Conservation (phyloP, 2,888 invertebrate genomes). For the Sylvicola cinctus region DNA sequence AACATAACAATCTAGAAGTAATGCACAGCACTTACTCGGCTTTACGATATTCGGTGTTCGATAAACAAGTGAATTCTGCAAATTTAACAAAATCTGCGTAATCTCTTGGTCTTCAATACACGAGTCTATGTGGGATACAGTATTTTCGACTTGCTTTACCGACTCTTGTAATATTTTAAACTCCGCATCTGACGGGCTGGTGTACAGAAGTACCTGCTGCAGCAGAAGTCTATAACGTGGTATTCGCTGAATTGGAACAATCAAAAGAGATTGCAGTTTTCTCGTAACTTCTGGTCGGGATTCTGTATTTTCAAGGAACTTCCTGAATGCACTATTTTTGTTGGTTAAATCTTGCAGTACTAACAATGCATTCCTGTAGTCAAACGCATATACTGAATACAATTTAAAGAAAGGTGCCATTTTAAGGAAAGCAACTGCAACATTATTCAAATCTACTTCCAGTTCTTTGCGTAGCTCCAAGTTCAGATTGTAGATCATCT, state of each 20-base stretch:
- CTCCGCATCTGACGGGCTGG: constrained; percentile 33
- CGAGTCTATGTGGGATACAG: constrained; percentile 50
- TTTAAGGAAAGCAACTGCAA: constrained; percentile 43
- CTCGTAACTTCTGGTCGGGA: constrained; percentile 44
- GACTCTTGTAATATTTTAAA: constrained; percentile 36
- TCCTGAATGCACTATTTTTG: constrained; percentile 30
- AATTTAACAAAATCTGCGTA: constrained; percentile 40
- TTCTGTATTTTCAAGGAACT: constrained; percentile 40
- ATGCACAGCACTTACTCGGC: constrained; percentile 26
- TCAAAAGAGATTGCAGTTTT: constrained; percentile 49
- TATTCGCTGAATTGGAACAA: constrained; percentile 57
- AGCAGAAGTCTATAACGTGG: constrained; percentile 54
- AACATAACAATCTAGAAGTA: background rate
- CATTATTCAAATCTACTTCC: constrained; percentile 31
- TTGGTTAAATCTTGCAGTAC: constrained; percentile 33
- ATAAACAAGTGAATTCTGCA: constrained; percentile 40
- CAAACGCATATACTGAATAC: constrained; percentile 57
- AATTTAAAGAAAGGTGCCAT: constrained; percentile 58
- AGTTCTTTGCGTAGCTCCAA: constrained; percentile 36
- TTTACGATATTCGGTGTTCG: constrained; percentile 41
- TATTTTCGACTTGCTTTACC: constrained; percentile 40
- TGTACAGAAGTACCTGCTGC: constrained; percentile 42
- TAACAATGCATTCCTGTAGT: constrained; percentile 40
- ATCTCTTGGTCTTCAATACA: constrained; percentile 53
- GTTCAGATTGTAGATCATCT: constrained; percentile 40